Conservation (phyloP, 2,888 invertebrate genomes). For the Ochlodes sylvanus region DNA sequence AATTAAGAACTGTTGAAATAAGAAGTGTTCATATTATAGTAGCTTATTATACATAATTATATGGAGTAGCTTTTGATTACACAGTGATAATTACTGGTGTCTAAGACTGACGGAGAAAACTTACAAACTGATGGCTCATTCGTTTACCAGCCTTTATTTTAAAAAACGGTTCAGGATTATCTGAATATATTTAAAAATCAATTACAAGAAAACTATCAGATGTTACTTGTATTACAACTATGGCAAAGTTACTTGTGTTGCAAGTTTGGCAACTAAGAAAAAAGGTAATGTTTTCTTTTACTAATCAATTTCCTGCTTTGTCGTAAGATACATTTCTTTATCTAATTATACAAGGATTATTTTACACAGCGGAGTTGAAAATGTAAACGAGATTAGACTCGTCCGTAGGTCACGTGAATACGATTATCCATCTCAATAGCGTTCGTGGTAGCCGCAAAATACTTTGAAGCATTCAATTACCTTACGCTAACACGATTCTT, state of each 20-base stretch:
- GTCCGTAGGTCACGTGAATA: slow-evolving; percentile 22
- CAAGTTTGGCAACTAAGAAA: too few species aligned
- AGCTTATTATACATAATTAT: neutral
- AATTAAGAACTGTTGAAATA: neutral
- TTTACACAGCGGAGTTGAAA: neutral
- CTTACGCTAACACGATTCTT: slow-evolving; percentile 58
- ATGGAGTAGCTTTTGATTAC: too few species aligned
- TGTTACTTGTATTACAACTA: too few species aligned
- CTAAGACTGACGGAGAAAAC: too few species aligned
- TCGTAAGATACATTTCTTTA: neutral
- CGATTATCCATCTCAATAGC: slow-evolving; percentile 44
- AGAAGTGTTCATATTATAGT: neutral
- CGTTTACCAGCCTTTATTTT: too few species aligned
- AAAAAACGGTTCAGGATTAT: too few species aligned
- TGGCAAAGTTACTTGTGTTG: too few species aligned
- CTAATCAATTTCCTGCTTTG: neutral
- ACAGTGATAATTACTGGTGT: too few species aligned
- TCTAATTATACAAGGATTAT: neutral
- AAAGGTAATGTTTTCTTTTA: too few species aligned
- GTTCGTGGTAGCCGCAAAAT: slow-evolving; percentile 47
- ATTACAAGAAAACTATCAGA: too few species aligned
- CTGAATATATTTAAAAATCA: too few species aligned
- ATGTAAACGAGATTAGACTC: slow-evolving; percentile 18
- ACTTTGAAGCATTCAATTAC: slow-evolving; percentile 58
- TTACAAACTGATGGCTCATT: too few species aligned